Evolutionary conservation across 2,888 invertebrate genomes (phyloP).

Genomic region (Tupiocoris notatus): DNA sequence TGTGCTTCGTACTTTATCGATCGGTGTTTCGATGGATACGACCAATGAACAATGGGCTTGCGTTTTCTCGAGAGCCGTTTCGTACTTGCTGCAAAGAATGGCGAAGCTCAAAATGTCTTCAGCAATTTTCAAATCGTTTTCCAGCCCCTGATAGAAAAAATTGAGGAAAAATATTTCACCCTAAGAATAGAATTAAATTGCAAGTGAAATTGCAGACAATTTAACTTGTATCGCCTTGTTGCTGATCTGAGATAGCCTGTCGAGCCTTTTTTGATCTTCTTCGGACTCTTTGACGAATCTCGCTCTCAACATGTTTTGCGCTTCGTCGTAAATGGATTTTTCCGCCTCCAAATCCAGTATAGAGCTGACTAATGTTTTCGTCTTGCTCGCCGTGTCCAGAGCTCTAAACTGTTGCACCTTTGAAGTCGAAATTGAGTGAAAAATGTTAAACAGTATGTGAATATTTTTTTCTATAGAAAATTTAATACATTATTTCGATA

Average conservation of each 20-base stretch:
- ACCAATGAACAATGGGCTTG: constrained; percentile 7
- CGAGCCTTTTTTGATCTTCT: constrained; percentile 14
- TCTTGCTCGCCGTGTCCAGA: constrained; percentile 4
- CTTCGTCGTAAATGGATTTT: constrained; percentile 33
- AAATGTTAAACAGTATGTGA: too few relatives aligned
- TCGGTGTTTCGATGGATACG: constrained; percentile 14
- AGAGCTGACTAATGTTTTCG: constrained; percentile 4
- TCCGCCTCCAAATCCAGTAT: constrained; percentile 29
- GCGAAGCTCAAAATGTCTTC: constrained; percentile 32
- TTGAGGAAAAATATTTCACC: background rate
- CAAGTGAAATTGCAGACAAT: background rate
- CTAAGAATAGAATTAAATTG: background rate
- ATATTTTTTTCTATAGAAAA: too few relatives aligned
- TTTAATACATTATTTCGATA: too few relatives aligned
- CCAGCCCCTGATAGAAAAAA: constrained; percentile 12
- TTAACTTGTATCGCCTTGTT: constrained; percentile 23
- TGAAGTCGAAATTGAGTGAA: too few relatives aligned
- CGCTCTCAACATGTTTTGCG: constrained; percentile 15
- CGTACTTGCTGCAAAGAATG: constrained; percentile 32
- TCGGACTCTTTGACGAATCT: constrained; percentile 25
- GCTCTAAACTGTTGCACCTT: constrained; percentile 19
- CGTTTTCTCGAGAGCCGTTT: constrained; percentile 24
- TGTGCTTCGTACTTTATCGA: constrained; percentile 31
- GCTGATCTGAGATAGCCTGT: constrained; percentile 24
- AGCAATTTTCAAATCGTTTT: constrained; percentile 17